These are phyloP conservation scores for Luperina testacea DNA, from an alignment of 2,888 invertebrate species.

Conservation along the genomic window DNA sequence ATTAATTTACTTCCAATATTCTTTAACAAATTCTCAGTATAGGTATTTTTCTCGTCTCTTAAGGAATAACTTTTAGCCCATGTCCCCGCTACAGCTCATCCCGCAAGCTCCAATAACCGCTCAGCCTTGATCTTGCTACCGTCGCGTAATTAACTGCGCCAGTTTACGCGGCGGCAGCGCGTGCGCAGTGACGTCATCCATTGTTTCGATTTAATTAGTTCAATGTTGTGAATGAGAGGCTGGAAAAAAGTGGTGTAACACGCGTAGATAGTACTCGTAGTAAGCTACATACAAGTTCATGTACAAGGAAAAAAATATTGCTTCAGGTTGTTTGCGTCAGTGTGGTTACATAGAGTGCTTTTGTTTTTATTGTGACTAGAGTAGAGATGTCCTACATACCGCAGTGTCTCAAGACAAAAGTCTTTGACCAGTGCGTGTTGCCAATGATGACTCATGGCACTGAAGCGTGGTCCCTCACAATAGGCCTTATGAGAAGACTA, in stretches of 20 bases:
- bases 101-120: slow-evolving; percentile 48
- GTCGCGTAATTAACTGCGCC: slow-evolving; percentile 78
- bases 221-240: slow-evolving; percentile 68
- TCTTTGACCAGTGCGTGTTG: no score
- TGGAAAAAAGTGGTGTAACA: slow-evolving; percentile 62
- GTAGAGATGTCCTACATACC: no score
- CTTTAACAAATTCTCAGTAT: neutral
- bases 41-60: neutral
- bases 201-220: slow-evolving; percentile 73
- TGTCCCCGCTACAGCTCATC: slow-evolving; percentile 66
- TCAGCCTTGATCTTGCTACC: slow-evolving; percentile 85
- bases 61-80: neutral
- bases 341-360: neutral
- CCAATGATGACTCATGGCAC: no score
- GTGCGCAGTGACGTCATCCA: slow-evolving; percentile 79
- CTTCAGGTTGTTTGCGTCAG: neutral
- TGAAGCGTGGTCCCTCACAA: no score
- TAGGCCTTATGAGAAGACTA: no score
- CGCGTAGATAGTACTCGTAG: slow-evolving; percentile 47
- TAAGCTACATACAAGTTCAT: slow-evolving; percentile 44
- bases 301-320: slow-evolving; percentile 40
- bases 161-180: slow-evolving; percentile 71
- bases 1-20: neutral
- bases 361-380: neutral
- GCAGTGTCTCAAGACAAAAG: no score